These are phyloP conservation scores for Dolichotis patagonum DNA, from an alignment of 2,113 vertebrate species.

Conservation along the genomic window DNA sequence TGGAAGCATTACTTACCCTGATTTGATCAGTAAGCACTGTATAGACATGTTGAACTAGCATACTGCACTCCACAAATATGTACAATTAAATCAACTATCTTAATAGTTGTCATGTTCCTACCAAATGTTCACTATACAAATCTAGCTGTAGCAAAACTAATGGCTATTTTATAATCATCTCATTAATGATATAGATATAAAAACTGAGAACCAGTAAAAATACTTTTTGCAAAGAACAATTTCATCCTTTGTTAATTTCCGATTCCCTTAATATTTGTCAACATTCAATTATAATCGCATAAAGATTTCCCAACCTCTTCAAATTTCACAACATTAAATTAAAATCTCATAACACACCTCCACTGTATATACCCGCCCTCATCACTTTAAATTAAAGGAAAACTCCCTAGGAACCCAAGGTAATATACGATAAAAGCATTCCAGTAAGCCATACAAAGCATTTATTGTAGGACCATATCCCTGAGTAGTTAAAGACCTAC, in stretches of 20 bases:
- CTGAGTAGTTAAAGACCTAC: conserved; percentile 23
- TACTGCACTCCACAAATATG: background rate
- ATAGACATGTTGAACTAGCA: background rate
- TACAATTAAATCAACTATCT: background rate
- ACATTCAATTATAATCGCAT: conserved; percentile 58
- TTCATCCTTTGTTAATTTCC: conserved; percentile 57
- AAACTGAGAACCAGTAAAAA: conserved; percentile 57
- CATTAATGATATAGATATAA: conserved; percentile 55
- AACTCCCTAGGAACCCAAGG: conserved; percentile 29
- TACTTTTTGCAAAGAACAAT: conserved; percentile 8
- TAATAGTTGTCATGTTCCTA: background rate
- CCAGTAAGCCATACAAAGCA: conserved; percentile 47
- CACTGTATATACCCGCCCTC: background rate
- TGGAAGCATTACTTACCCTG: background rate
- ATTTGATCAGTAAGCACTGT: background rate
- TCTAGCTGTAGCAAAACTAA: conserved; percentile 10
- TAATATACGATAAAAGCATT: conserved; percentile 10
- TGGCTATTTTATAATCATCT: conserved; percentile 32
- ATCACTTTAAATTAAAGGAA: conserved; percentile 59
- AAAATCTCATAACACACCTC: conserved; percentile 56
- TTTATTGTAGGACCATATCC: conserved; percentile 37
- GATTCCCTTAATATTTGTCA: conserved; percentile 46
- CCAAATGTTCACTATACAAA: conserved; percentile 30
- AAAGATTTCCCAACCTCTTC: conserved; percentile 64
- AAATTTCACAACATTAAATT: conserved; percentile 73